phyloP scores from a whole-genome alignment of 2,113 vertebrate species.

The Accipiter cooperii region DNA sequence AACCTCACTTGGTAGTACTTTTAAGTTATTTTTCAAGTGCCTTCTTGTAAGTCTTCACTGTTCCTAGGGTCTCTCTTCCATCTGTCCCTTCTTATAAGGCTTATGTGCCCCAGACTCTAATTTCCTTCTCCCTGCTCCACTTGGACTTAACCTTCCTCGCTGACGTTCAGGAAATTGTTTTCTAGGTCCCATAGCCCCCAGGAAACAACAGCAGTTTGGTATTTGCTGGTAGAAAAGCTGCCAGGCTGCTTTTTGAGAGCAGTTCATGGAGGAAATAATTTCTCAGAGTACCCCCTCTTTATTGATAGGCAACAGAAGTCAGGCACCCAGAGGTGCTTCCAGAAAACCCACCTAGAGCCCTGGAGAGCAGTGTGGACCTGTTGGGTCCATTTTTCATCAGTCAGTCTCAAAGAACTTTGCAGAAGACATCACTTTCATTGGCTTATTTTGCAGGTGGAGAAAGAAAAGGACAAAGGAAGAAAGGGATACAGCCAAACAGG shows the following conservation, averaged over 20 bases:
- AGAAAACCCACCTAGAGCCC: background rate
- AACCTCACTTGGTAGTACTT: background rate
- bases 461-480: background rate
- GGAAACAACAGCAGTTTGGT: background rate
- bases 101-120: background rate
- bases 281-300: background rate
- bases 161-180: background rate
- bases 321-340: background rate
- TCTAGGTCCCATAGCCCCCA: background rate
- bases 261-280: background rate
- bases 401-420: background rate
- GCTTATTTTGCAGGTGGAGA: background rate
- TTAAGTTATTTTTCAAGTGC: background rate
- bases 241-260: background rate
- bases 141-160: background rate
- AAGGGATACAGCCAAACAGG: background rate
- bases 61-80: background rate
- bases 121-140: background rate
- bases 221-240: background rate
- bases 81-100: constrained; percentile 2
- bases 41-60: background rate
- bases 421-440: background rate
- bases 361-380: background rate
- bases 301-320: background rate
- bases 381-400: background rate